Conservation (phyloP, 2,113 vertebrate genomes). For the Cyprinodon brontotheroides region DNA sequence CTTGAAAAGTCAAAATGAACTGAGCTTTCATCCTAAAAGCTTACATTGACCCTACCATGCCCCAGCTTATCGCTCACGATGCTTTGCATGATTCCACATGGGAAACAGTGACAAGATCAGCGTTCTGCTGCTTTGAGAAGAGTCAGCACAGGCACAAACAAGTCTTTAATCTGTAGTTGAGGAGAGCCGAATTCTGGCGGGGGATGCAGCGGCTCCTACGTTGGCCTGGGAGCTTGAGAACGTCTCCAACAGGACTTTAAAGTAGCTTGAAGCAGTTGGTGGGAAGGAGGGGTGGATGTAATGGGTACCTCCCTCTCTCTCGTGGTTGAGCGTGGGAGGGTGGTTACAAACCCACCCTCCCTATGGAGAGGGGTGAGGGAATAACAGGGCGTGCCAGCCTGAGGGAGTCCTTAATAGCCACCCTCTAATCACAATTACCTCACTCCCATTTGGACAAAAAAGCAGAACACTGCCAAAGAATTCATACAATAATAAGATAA, state of each 20-base stretch:
- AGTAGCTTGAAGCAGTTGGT: too few species aligned
- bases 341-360: conserved; percentile 70
- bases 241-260: conserved; percentile 27
- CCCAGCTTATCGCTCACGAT: conserved; percentile 32
- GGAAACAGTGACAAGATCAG: conserved; percentile 7
- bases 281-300: conserved; percentile 31
- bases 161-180: conserved; percentile 10
- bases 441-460: conserved; percentile 36
- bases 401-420: conserved; percentile 36
- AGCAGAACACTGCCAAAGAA: conserved; percentile 7
- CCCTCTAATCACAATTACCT: conserved; percentile 71
- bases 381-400: conserved; percentile 67
- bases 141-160: conserved; percentile 4
- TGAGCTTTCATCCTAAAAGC: conserved; percentile 29
- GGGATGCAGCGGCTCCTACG: conserved; percentile 10
- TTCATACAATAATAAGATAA: conserved; percentile 19
- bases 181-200: conserved; percentile 26
- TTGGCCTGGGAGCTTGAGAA: conserved; percentile 12
- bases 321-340: conserved; percentile 63
- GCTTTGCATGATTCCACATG: conserved; percentile 34
- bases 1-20: conserved; percentile 43
- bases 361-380: conserved; percentile 55
- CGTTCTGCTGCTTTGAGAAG: conserved; percentile 14
- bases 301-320: conserved; percentile 54
- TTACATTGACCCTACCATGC: conserved; percentile 10